Evolutionary conservation across 1,140 invertebrate genomes (phyloP).

Genomic region (Trichonephila clavipes): DNA sequence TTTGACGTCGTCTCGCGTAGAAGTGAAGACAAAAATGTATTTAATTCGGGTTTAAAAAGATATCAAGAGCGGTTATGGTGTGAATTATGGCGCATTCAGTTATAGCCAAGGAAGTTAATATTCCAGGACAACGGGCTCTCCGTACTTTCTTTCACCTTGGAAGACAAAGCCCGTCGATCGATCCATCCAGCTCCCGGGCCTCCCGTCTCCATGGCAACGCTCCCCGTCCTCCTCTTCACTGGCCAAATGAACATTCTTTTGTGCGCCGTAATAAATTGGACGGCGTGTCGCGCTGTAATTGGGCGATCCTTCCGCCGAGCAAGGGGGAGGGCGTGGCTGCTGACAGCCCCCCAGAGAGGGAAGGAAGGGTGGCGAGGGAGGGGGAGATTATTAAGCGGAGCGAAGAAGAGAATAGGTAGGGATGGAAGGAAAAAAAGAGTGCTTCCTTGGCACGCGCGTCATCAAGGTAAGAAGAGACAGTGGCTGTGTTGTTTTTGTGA

Average conservation of each 20-base stretch:
- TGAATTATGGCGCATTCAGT: no score
- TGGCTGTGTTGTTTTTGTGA: slow-evolving; percentile 12
- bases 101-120: no score
- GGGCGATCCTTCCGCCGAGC: background rate
- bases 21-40: no score
- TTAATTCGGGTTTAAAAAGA: no score
- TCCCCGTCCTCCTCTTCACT: slow-evolving; percentile 14
- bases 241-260: slow-evolving; percentile 28
- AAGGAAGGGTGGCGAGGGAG: background rate
- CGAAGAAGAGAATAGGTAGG: background rate
- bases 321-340: slow-evolving; percentile 8
- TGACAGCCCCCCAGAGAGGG: background rate
- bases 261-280: slow-evolving; percentile 1
- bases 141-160: background rate
- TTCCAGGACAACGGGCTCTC: no score
- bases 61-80: no score
- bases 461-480: slow-evolving; percentile 2
- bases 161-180: background rate
- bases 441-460: background rate
- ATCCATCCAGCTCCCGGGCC: background rate
- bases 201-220: slow-evolving; percentile 1
- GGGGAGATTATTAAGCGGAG: background rate
- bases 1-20: no score
- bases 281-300: background rate
- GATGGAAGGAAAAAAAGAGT: no score